Conservation (phyloP, 2,113 vertebrate species). For the Pomatorhinus ruficollis region DNA sequence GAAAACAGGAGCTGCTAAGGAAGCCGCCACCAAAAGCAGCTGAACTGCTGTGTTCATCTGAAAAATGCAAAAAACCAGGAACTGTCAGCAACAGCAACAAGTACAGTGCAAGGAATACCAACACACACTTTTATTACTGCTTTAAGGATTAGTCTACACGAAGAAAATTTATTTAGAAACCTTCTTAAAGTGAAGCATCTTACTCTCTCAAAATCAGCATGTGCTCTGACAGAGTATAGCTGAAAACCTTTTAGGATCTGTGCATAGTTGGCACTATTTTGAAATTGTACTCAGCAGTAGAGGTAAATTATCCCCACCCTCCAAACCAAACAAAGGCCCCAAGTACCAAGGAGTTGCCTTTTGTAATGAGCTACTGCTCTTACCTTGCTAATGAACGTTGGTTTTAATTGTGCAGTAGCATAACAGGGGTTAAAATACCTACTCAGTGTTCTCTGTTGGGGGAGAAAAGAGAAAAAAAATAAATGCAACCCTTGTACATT, state of each 20-base stretch:
- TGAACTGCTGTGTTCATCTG: slow-evolving; percentile 96
- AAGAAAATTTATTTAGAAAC: neutral
- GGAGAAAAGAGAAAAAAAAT: neutral
- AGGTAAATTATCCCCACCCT: neutral
- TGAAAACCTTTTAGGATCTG: neutral
- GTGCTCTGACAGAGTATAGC: fast-evolving
- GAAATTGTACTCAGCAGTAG: neutral
- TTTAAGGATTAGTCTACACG: neutral
- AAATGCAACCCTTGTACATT: neutral
- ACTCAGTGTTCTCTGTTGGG: slow-evolving; percentile 86
- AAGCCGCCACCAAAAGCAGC: slow-evolving; percentile 91
- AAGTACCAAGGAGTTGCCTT: neutral
- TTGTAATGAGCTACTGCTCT: neutral
- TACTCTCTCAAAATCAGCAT: fast-evolving
- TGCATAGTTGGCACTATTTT: neutral
- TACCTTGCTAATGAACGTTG: slow-evolving; percentile 98
- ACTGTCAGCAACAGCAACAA: neutral
- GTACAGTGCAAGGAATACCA: neutral
- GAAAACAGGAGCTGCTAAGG: slow-evolving; percentile 94
- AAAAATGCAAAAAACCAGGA: neutral
- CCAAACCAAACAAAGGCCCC: neutral
- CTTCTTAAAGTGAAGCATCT: neutral
- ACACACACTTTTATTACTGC: neutral
- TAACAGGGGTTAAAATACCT: slow-evolving; percentile 99
- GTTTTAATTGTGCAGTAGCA: slow-evolving; percentile 94